These are phyloP conservation scores for Rattus rattus DNA, from an alignment of 2,113 vertebrate species.

Conservation along the genomic window DNA sequence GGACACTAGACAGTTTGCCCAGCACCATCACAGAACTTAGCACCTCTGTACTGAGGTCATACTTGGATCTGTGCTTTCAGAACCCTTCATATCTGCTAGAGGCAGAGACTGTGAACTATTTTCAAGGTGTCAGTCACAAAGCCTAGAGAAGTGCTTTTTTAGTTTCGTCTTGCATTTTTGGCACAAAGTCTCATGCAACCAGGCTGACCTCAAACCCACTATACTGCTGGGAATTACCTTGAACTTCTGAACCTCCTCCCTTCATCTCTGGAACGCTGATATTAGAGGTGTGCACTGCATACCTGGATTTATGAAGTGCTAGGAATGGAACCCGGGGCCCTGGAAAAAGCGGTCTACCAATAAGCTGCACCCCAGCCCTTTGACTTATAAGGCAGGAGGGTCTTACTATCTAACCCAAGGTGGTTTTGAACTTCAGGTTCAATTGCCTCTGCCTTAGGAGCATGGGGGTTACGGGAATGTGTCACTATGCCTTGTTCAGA, in stretches of 20 bases:
- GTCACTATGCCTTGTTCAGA: neutral
- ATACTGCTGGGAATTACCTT: neutral
- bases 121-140: neutral
- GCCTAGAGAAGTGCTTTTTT: conserved; percentile 16
- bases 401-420: neutral
- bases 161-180: neutral
- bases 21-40: rapidly evolving
- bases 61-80: neutral
- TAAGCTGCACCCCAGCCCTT: neutral
- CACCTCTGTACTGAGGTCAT: neutral
- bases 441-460: neutral
- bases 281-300: neutral
- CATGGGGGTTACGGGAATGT: no score
- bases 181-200: neutral
- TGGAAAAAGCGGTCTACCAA: neutral
- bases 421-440: neutral
- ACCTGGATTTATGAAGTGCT: neutral
- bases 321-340: no score
- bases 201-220: neutral
- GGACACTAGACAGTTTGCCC: neutral
- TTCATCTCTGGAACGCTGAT: neutral
- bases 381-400: neutral
- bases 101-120: neutral
- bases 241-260: neutral
- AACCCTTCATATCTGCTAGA: neutral